Conservation (phyloP, 1,140 invertebrate species). For the Palaemon carinicauda region DNA sequence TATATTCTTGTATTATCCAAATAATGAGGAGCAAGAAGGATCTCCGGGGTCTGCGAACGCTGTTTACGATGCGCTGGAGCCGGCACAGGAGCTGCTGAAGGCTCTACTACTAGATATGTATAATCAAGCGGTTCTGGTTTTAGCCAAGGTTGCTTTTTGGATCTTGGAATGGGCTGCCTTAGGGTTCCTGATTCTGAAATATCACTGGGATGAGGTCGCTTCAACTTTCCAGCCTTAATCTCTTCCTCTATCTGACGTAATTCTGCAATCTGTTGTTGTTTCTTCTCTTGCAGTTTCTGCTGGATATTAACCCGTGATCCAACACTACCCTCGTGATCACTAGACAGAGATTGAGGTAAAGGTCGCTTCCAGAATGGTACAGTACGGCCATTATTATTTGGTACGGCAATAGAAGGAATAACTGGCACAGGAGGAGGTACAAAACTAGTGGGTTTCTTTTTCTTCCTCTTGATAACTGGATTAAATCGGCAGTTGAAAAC, state of each 20-base stretch:
- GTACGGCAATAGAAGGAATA: conserved; percentile 51
- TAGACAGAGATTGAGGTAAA: conserved; percentile 73
- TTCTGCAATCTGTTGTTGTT: conserved; percentile 85
- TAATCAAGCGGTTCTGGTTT: conserved; percentile 65
- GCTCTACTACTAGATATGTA: conserved; percentile 45
- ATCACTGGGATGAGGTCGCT: conserved; percentile 67
- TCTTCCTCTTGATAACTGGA: conserved; percentile 80
- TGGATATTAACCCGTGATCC: conserved; percentile 84
- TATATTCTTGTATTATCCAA: conserved; percentile 65
- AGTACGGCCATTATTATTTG: conserved; percentile 50
- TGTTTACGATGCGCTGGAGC: conserved; percentile 62
- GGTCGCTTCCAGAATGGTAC: conserved; percentile 84
- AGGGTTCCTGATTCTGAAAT: conserved; percentile 64
- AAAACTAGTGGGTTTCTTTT: conserved; percentile 88
- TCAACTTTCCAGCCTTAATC: conserved; percentile 83
- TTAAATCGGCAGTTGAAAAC: conserved; percentile 91
- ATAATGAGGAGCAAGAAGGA: conserved; percentile 79
- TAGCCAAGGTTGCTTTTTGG: conserved; percentile 70
- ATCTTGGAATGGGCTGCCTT: conserved; percentile 65
- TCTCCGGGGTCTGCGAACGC: conserved; percentile 77
- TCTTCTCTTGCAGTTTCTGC: conserved; percentile 87
- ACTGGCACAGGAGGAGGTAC: conserved; percentile 75
- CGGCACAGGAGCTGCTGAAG: conserved; percentile 36
- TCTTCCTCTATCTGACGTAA: conserved; percentile 75
- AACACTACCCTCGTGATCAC: conserved; percentile 77